phyloP scores from a whole-genome alignment of 2,113 vertebrate species.

The Oceanites oceanicus region DNA sequence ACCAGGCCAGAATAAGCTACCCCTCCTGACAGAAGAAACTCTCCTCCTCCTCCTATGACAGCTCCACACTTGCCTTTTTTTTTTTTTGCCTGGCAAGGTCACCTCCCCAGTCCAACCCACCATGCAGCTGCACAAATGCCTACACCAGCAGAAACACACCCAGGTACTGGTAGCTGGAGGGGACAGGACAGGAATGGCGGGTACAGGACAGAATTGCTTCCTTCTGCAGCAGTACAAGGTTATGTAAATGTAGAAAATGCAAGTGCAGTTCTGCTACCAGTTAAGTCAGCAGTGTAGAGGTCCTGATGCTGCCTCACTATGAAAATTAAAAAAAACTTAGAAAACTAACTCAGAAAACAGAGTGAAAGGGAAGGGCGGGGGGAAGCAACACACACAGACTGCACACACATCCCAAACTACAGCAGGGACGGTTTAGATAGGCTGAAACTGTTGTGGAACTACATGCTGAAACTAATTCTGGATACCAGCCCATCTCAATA shows the following conservation, averaged over 20 bases:
- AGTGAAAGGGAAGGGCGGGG: background rate
- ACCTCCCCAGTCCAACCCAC: background rate
- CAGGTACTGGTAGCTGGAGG: background rate
- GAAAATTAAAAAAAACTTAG: background rate
- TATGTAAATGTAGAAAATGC: rapidly evolving
- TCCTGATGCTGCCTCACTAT: background rate
- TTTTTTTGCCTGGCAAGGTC: background rate
- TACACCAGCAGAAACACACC: background rate
- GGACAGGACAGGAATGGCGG: background rate
- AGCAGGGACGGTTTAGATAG: background rate
- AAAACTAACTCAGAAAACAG: background rate
- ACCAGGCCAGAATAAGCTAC: background rate
- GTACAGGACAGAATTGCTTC: background rate
- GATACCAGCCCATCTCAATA: background rate
- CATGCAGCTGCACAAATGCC: background rate
- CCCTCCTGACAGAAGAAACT: background rate
- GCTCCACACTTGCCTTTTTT: background rate
- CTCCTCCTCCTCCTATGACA: background rate
- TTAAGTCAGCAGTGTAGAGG: background rate
- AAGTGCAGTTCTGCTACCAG: background rate
- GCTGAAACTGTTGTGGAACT: background rate
- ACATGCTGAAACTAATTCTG: background rate
- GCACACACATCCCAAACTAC: background rate
- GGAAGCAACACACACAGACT: background rate
- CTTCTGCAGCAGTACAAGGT: background rate